Conservation (phyloP, 64 coral and sea anemone genomes). For the Orbicella faveolata region DNA sequence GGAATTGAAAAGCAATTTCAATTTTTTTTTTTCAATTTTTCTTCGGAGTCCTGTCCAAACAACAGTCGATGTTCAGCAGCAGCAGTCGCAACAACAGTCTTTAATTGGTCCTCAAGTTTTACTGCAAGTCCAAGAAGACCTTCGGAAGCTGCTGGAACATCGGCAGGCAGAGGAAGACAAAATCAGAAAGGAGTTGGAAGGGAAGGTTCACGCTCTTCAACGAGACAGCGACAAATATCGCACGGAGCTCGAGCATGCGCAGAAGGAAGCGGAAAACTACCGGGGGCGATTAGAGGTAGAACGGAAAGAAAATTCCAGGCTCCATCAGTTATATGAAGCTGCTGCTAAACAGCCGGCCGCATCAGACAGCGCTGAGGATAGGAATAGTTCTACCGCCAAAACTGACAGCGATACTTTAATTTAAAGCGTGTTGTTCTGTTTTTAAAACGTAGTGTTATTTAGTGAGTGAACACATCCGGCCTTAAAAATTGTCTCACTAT, state of each 20-base stretch:
- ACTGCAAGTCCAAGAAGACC: conserved; percentile 89
- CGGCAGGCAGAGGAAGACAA: conserved; percentile 81
- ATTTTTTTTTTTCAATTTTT: neutral
- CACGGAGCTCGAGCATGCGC: conserved; percentile 84
- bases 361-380: neutral
- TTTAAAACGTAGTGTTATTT: neutral
- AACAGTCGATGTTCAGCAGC: conserved; percentile 21
- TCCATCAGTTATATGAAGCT: conserved; percentile 78
- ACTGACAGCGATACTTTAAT: neutral
- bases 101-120: conserved; percentile 47
- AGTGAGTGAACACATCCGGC: no score
- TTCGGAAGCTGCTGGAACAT: conserved; percentile 83
- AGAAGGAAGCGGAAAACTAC: conserved; percentile 88
- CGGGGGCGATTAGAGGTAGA: conserved; percentile 75
- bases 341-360: conserved; percentile 50
- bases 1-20: no score
- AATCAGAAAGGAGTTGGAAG: conserved; percentile 85
- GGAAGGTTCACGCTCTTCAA: conserved; percentile 73
- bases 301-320: conserved; percentile 65
- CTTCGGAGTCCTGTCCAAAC: neutral
- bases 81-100: conserved; percentile 44
- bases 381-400: neutral
- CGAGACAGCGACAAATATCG: conserved; percentile 93
- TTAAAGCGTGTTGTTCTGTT: neutral
- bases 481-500: no score